These are phyloP conservation scores for Antechinus stuartii DNA, from an alignment of 2,113 vertebrate genomes.

Conservation along the genomic window DNA sequence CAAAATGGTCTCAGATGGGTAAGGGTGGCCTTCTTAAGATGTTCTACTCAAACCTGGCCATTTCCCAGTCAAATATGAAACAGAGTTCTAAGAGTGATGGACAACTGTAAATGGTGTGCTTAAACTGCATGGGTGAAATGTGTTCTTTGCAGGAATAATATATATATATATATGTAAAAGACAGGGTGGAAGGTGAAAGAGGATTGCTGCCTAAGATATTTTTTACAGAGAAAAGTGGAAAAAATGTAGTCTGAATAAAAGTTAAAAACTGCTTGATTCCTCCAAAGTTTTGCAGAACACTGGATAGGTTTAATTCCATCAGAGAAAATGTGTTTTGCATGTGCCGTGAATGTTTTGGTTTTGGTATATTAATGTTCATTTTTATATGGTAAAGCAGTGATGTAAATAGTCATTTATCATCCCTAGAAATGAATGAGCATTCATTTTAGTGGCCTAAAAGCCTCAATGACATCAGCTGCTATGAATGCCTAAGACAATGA, in stretches of 20 bases:
- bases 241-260: slow-evolving; percentile 35
- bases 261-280: slow-evolving; percentile 75
- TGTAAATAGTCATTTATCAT: slow-evolving; percentile 25
- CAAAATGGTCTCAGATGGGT: not conserved
- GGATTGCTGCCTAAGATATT: not conserved
- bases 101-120: not conserved
- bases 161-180: not conserved
- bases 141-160: not conserved
- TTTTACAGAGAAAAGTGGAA: not conserved
- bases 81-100: not conserved
- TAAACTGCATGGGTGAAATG: not conserved
- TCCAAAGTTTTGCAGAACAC: slow-evolving; percentile 84
- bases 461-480: not conserved
- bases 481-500: not conserved
- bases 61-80: not conserved
- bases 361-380: not conserved
- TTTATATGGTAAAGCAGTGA: not conserved
- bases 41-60: not conserved
- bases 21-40: not conserved
- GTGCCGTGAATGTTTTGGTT: rapidly evolving
- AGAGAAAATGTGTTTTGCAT: not conserved
- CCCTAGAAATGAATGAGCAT: not conserved
- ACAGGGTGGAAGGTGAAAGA: not conserved
- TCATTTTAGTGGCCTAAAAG: not conserved
- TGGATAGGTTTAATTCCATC: slow-evolving; percentile 20